phyloP scores from a whole-genome alignment of 1,140 invertebrate genomes.

The Venustaconcha ellipsiformis region DNA sequence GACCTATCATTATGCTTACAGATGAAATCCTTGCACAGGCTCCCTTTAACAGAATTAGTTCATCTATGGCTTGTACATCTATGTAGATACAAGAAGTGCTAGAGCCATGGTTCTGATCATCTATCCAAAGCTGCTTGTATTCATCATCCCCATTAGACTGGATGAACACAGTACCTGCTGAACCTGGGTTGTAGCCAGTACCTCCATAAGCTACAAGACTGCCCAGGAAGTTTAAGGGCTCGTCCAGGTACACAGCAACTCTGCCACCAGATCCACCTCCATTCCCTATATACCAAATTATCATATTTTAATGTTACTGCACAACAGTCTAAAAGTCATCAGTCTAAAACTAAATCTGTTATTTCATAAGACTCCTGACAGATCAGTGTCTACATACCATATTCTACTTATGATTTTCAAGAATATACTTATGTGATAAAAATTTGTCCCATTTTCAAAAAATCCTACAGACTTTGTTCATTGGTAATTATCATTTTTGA shows the following conservation, averaged over 20 bases:
- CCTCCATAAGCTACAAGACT: slow-evolving; percentile 40
- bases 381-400: too few relatives aligned
- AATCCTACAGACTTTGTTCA: too few relatives aligned
- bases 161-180: slow-evolving; percentile 52
- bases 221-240: slow-evolving; percentile 40
- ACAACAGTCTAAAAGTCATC: too few relatives aligned
- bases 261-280: slow-evolving; percentile 53
- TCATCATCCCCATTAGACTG: slow-evolving; percentile 31
- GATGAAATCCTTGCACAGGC: slow-evolving; percentile 36
- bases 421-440: too few relatives aligned
- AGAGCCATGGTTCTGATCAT: slow-evolving; percentile 35
- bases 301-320: too few relatives aligned
- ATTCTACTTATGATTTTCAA: too few relatives aligned
- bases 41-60: slow-evolving; percentile 32
- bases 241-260: slow-evolving; percentile 41
- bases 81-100: slow-evolving; percentile 24
- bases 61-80: slow-evolving; percentile 25
- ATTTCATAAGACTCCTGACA: too few relatives aligned
- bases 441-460: too few relatives aligned
- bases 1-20: neutral
- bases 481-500: too few relatives aligned
- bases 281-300: slow-evolving; percentile 32
- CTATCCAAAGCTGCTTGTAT: slow-evolving; percentile 36
- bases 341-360: too few relatives aligned
- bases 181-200: slow-evolving; percentile 25